phyloP scores from a whole-genome alignment of 2,113 vertebrate genomes.

The Misgurnus mizolepis region DNA sequence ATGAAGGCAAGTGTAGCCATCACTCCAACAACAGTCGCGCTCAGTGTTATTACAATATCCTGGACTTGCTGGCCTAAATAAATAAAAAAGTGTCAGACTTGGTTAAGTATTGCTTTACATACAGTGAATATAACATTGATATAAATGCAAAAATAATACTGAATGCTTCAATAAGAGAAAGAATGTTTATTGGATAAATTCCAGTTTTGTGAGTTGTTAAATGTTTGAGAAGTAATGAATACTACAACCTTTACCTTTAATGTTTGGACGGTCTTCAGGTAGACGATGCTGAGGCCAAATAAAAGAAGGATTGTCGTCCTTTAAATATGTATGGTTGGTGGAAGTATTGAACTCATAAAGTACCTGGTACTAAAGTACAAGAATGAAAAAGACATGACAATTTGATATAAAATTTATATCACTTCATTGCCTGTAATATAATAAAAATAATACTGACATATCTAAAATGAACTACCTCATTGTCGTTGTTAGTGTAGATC shows the following conservation, averaged over 20 bases:
- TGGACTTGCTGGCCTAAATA: background rate
- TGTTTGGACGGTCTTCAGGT: slow-evolving; percentile 68
- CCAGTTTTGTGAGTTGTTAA: no score
- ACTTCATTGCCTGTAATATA: background rate
- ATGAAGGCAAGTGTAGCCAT: slow-evolving; percentile 73
- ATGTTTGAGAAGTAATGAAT: background rate
- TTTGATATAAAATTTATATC: background rate
- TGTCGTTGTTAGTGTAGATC: slow-evolving; percentile 76
- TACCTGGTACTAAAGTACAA: slow-evolving; percentile 71
- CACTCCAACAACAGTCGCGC: slow-evolving; percentile 61
- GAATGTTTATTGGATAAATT: no score
- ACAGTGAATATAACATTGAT: no score
- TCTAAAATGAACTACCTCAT: slow-evolving; percentile 70
- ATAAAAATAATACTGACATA: background rate
- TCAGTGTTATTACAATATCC: slow-evolving; percentile 60
- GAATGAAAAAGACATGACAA: background rate
- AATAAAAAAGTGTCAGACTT: background rate
- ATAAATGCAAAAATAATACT: no score
- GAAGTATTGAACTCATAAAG: slow-evolving; percentile 83
- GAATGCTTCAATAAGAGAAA: no score
- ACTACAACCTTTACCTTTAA: background rate
- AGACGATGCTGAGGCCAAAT: slow-evolving; percentile 79
- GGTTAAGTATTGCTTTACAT: background rate
- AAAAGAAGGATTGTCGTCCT: slow-evolving; percentile 67
- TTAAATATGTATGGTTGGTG: slow-evolving; percentile 47